Conservation (phyloP, 2,888 invertebrate genomes). For the Iselma pallidipennis region DNA sequence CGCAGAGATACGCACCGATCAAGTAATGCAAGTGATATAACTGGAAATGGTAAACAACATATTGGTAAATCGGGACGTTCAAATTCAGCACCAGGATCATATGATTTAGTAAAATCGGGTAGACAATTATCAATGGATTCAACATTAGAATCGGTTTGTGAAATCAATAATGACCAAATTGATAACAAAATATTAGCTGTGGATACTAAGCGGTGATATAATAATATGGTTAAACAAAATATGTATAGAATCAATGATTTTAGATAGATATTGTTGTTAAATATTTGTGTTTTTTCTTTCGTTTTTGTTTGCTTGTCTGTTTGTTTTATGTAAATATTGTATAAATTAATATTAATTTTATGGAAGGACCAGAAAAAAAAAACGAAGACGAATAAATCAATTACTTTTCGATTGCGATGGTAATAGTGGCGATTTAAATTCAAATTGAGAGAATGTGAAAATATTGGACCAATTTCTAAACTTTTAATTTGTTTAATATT, state of each 20-base stretch:
- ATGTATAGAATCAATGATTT: no score
- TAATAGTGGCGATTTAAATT: not conserved
- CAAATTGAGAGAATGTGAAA: not conserved
- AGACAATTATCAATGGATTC: constrained; percentile 46
- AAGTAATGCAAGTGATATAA: constrained; percentile 40
- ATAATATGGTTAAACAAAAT: not conserved
- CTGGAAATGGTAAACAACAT: constrained; percentile 46
- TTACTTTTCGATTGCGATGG: no score
- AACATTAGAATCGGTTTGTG: constrained; percentile 48
- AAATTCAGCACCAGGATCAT: constrained; percentile 76
- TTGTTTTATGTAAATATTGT: not conserved
- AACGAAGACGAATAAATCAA: no score
- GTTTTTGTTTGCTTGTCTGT: not conserved
- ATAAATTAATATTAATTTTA: no score
- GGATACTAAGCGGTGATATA: constrained; percentile 22
- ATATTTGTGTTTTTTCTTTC: not conserved
- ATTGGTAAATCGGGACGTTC: constrained; percentile 64
- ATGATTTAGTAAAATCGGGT: constrained; percentile 49
- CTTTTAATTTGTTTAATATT: not conserved
- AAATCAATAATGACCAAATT: constrained; percentile 37
- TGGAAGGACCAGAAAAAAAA: no score
- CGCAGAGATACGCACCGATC: constrained; percentile 44
- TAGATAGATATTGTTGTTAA: no score
- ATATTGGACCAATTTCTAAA: not conserved
- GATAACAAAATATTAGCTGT: constrained; percentile 5